Percentiles rank a stretch among this genome's conserved stretches.
These are phyloP conservation scores for Diploptera punctata DNA, from an alignment of 2,888 invertebrate genomes.

Conservation along the genomic window DNA sequence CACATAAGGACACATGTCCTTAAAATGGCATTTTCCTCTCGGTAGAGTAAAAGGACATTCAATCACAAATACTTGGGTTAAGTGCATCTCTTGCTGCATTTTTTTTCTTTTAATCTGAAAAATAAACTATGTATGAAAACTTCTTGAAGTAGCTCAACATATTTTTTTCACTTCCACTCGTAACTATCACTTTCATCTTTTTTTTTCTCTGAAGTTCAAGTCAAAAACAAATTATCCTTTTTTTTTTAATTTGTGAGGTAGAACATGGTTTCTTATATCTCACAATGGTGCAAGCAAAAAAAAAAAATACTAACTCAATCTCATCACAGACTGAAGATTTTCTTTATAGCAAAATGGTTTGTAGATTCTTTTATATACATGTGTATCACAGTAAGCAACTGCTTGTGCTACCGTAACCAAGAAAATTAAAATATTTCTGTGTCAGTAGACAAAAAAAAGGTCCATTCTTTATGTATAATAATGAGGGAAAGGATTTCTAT, in stretches of 20 bases:
- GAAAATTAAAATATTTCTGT: constrained; percentile 23
- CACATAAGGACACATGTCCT: background rate
- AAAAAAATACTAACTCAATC: constrained; percentile 18
- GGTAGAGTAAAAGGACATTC: background rate
- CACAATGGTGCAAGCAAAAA: constrained; percentile 34
- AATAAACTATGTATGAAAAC: constrained; percentile 25
- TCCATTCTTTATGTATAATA: background rate
- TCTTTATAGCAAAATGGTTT: constrained; percentile 14
- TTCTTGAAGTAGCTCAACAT: constrained; percentile 10
- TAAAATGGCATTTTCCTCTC: background rate
- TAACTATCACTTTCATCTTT: constrained; percentile 17
- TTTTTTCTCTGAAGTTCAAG: constrained; percentile 16
- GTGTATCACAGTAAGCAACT: constrained; percentile 43
- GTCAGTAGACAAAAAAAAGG: constrained; percentile 20
- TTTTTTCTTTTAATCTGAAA: constrained; percentile 17
- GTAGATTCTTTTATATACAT: constrained; percentile 38
- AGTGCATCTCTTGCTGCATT: background rate
- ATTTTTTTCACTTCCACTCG: background rate
- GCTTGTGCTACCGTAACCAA: constrained; percentile 29
- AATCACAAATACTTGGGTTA: background rate
- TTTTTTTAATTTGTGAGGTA: constrained; percentile 34
- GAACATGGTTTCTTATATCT: constrained; percentile 35
- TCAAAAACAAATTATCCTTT: constrained; percentile 13
- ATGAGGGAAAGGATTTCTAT: background rate
- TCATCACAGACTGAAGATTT: constrained; percentile 28